Evolutionary conservation across 1,140 invertebrate species (phyloP).

Genomic region (Aricia agestis): DNA sequence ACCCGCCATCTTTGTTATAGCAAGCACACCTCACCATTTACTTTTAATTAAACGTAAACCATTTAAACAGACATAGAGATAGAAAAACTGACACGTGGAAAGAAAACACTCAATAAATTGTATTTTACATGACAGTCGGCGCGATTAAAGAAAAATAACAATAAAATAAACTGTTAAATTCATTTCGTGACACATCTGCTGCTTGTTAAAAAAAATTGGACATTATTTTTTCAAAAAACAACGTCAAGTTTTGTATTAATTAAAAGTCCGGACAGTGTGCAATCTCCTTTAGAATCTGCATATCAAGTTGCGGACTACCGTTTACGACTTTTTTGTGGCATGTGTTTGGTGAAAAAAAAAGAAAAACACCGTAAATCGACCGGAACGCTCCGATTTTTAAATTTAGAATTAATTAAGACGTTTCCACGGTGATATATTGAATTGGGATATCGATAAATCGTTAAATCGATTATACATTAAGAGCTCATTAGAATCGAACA

Average conservation of each 20-base stretch:
- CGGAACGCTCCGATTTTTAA: constrained; percentile 37
- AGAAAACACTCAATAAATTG: constrained; percentile 7
- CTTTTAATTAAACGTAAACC: neutral
- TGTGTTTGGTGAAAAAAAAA: neutral
- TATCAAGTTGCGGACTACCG: constrained; percentile 65
- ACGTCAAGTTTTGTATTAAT: constrained; percentile 5
- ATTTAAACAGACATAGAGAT: neutral
- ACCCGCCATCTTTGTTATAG: neutral
- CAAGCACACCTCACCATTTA: neutral
- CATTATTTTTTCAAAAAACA: neutral
- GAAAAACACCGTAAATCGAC: constrained; percentile 49
- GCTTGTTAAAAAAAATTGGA: neutral
- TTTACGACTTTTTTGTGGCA: constrained; percentile 25
- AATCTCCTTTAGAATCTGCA: constrained; percentile 43
- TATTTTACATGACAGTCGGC: constrained; percentile 2
- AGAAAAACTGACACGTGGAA: neutral
- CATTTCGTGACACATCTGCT: constrained; percentile 10
- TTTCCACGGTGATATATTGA: constrained; percentile 15
- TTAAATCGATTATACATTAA: constrained; percentile 13
- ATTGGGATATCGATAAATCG: constrained; percentile 1
- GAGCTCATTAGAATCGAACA: neutral
- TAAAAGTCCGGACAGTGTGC: constrained; percentile 35
- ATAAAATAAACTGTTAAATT: constrained; percentile 10
- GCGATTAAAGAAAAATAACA: neutral
- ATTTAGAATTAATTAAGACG: constrained; percentile 48